phyloP scores from a whole-genome alignment of 2,113 vertebrate species.

The Canis aureus region DNA sequence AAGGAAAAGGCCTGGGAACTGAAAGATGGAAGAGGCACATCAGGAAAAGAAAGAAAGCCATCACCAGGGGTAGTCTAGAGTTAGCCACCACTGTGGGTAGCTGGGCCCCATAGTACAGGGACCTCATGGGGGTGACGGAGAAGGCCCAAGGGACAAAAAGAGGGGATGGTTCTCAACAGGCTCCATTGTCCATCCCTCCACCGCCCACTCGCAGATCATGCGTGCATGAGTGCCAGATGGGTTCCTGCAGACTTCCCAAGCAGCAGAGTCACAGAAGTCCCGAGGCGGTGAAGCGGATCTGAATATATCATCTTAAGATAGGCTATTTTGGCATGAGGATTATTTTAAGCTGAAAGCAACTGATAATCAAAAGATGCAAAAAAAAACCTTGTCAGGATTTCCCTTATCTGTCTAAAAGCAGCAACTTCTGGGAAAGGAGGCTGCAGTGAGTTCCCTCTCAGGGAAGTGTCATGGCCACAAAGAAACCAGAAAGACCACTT shows the following conservation, averaged over 20 bases:
- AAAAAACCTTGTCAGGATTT: neutral
- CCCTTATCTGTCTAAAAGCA: neutral
- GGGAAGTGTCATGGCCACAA: neutral
- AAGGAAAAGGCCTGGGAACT: neutral
- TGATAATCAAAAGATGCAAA: constrained; percentile 19
- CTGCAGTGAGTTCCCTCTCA: neutral
- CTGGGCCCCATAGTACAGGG: neutral
- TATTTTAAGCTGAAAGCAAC: neutral
- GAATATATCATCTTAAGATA: neutral
- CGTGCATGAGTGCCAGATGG: fast-evolving
- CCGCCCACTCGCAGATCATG: neutral
- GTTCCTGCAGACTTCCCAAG: neutral
- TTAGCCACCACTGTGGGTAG: neutral
- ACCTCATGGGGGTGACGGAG: neutral
- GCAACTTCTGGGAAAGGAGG: neutral
- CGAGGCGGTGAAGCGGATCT: neutral
- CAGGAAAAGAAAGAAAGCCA: neutral
- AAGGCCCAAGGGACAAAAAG: neutral
- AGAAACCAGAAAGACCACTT: constrained; percentile 1
- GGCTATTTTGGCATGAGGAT: neutral
- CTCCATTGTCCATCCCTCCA: neutral
- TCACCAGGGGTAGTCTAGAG: neutral
- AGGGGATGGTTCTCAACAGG: too few relatives aligned
- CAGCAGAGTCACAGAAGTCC: neutral
- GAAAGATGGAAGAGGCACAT: neutral